These are phyloP conservation scores for Notamacropus eugenii DNA, from an alignment of 2,797 vertebrate genomes.

Conservation along the genomic window DNA sequence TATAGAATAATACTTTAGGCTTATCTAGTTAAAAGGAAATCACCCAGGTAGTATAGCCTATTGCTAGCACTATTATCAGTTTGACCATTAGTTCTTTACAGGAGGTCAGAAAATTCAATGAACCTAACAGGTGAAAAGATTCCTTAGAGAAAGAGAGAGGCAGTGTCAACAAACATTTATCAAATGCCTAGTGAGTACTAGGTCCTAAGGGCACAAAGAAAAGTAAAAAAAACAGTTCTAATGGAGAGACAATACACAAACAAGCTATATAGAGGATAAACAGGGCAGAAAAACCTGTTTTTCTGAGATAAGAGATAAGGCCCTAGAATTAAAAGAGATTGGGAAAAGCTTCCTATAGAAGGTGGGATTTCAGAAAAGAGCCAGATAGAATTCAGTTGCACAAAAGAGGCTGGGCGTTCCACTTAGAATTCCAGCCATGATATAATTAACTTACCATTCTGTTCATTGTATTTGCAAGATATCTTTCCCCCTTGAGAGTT, in stretches of 20 bases:
- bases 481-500: background rate
- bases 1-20: background rate
- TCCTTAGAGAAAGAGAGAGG: background rate
- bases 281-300: too few species aligned
- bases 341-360: background rate
- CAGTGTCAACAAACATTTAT: background rate
- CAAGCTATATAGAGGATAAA: background rate
- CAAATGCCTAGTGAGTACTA: background rate
- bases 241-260: background rate
- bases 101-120: constrained; percentile 11
- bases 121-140: background rate
- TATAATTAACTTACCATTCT: background rate
- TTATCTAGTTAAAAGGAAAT: background rate
- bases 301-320: background rate
- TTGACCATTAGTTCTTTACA: background rate
- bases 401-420: background rate
- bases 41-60: background rate
- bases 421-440: background rate
- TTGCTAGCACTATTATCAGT: constrained; percentile 4
- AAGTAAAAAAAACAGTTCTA: background rate
- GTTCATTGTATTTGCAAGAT: background rate
- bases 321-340: background rate
- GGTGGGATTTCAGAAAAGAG: background rate
- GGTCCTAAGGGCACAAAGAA: background rate
- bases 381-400: background rate